Evolutionary conservation across 2,888 invertebrate genomes (phyloP).

Genomic region (Orthonevra nobilis): DNA sequence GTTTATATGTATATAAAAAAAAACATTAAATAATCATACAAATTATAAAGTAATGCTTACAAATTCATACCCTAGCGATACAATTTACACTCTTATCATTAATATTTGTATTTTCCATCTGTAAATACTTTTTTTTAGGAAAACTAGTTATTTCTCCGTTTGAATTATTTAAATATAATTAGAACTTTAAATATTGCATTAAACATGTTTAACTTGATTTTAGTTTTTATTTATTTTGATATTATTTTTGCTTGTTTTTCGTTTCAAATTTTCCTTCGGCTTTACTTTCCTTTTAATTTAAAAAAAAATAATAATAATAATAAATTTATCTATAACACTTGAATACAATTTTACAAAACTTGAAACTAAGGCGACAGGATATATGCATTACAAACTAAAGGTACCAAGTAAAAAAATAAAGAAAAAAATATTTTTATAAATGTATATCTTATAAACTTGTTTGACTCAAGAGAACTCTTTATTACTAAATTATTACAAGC

Average conservation of each 20-base stretch:
- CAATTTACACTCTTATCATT: slow-evolving; percentile 53
- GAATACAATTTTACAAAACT: slow-evolving; percentile 20
- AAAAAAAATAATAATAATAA: slow-evolving; percentile 13
- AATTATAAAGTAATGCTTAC: slow-evolving; percentile 47
- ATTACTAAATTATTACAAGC: slow-evolving; percentile 35
- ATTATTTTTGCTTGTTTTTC: slow-evolving; percentile 16
- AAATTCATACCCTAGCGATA: slow-evolving; percentile 43
- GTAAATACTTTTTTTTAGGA: slow-evolving; percentile 50
- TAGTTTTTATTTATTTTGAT: slow-evolving; percentile 33
- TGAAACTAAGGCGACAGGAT: slow-evolving; percentile 13
- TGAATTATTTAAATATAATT: slow-evolving; percentile 34
- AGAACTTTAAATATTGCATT: slow-evolving; percentile 62
- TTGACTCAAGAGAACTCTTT: slow-evolving; percentile 29
- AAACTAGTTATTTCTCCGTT: slow-evolving; percentile 31
- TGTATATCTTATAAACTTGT: background rate
- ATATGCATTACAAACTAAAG: slow-evolving; percentile 45
- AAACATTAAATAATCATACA: slow-evolving; percentile 45
- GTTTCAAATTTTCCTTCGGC: slow-evolving; percentile 6
- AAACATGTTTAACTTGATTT: slow-evolving; percentile 28
- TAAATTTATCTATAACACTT: slow-evolving; percentile 25
- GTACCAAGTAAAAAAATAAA: slow-evolving; percentile 54
- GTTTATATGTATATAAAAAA: slow-evolving; percentile 56
- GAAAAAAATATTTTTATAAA: background rate
- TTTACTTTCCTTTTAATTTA: slow-evolving; percentile 3
- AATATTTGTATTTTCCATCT: slow-evolving; percentile 11